Conservation (phyloP, 2,888 invertebrate genomes). For the Polydrusus tereticollis region DNA sequence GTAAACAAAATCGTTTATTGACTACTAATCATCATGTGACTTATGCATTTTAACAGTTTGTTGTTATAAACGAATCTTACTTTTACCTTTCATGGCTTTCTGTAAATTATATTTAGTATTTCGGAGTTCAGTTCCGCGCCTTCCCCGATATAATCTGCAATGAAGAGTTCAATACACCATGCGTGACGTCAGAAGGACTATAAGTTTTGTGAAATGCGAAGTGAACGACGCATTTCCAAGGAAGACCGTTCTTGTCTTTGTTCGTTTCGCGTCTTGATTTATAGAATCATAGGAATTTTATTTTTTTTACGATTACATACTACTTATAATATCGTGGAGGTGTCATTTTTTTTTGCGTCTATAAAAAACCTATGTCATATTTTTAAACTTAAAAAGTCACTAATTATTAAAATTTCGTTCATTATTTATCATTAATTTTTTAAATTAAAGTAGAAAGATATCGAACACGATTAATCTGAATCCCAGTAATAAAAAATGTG, state of each 20-base stretch:
- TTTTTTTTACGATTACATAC: too few species aligned
- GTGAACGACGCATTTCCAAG: slow-evolving; percentile 23
- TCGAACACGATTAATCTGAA: too few species aligned
- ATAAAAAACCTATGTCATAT: too few species aligned
- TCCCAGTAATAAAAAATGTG: too few species aligned
- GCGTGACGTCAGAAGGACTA: slow-evolving; percentile 29
- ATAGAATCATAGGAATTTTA: background rate
- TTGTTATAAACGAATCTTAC: background rate
- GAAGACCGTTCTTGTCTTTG: slow-evolving; percentile 29
- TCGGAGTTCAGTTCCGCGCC: slow-evolving; percentile 21
- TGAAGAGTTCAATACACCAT: slow-evolving; percentile 37
- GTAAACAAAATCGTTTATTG: too few species aligned
- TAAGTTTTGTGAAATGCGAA: slow-evolving; percentile 34
- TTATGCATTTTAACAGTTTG: background rate
- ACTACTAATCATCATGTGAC: background rate
- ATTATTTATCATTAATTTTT: too few species aligned
- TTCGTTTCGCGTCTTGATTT: slow-evolving; percentile 8
- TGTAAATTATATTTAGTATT: background rate
- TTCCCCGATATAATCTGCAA: slow-evolving; percentile 27
- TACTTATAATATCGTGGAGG: too few species aligned
- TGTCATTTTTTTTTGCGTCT: too few species aligned
- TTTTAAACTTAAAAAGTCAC: too few species aligned
- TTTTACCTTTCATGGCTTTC: background rate
- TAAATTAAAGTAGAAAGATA: too few species aligned
- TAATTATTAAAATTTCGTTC: too few species aligned